Evolutionary conservation across 2,888 invertebrate species (phyloP).

Genomic region (Dynastes grantii): DNA sequence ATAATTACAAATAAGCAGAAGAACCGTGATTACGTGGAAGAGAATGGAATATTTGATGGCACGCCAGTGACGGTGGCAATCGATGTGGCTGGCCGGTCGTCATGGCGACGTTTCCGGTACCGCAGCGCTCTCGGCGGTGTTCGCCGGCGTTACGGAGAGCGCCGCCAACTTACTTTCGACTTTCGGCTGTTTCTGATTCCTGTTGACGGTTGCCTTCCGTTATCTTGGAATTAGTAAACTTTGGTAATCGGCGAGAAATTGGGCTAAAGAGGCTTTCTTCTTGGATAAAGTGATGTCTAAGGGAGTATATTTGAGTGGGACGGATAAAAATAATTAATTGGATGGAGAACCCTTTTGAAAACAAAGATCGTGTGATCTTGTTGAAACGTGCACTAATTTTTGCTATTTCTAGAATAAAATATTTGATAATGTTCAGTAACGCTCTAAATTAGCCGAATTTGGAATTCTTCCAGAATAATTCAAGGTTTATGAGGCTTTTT

Average conservation of each 20-base stretch:
- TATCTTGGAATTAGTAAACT: constrained; percentile 2
- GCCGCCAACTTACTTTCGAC: constrained; percentile 16
- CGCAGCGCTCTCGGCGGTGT: constrained; percentile 66
- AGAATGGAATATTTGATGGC: constrained; percentile 37
- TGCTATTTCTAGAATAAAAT: too few relatives aligned
- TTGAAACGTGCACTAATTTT: too few relatives aligned
- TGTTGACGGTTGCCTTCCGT: not conserved
- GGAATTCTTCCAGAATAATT: too few relatives aligned
- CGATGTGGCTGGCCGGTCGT: constrained; percentile 78
- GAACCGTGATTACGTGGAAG: not conserved
- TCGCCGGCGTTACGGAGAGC: constrained; percentile 43
- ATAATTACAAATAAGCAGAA: not conserved
- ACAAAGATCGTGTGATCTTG: too few relatives aligned
- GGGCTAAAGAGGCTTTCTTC: too few relatives aligned
- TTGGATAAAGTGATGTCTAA: too few relatives aligned
- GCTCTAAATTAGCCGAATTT: too few relatives aligned
- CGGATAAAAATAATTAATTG: not conserved
- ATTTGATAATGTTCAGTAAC: too few relatives aligned
- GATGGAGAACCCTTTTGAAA: not conserved
- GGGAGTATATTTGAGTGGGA: not conserved
- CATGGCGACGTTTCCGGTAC: constrained; percentile 79
- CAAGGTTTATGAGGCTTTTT: too few relatives aligned
- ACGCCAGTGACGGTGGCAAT: constrained; percentile 71
- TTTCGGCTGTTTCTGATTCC: not conserved
- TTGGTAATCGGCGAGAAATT: not conserved